Base-by-base conservation (phyloP, 92 coral and sea anemone species). In the Actinostola sp. region DNA sequence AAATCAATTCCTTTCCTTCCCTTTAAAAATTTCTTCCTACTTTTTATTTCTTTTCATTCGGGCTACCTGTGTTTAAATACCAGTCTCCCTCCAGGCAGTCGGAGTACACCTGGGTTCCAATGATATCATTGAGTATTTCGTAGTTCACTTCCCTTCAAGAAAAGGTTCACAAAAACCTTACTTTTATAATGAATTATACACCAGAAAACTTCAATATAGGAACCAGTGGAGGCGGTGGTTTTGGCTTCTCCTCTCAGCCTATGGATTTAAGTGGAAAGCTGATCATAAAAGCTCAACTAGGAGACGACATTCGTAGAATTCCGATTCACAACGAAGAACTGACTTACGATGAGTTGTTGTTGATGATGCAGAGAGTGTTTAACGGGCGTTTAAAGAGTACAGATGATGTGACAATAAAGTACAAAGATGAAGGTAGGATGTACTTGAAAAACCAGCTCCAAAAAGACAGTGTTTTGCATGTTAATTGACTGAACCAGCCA, bases 251-350 rank as follows among this genome's bases (percentile, higher is more conserved):
- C n/a, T 68, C 89, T 49, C 79, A 86, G 14, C 76, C 84, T 17
- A 81, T 88, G 73, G 99, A 95, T 83, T 84, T 95, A 57, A 82
- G 92, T 19, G 99, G 97, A 1, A 86, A 89, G 55, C 77, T 95
- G 19, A 87, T 95, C 3, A 92, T 95, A 41, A 95, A 95, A 77
- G 99, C 99, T n/a, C 99, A 92, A 50, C 63, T 95, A 19, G 99
- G 99, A 21, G 92, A 95, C 55, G 99, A 95, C 67, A 91, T 95
- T 38, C 79, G 99, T 41, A 76, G 95, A 74, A 95, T 95, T 73
- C 99, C 99, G 11, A 95, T 95, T 41, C 99, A 89, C 92, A 95
- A 95, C 70, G 99, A 95, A 86, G 99, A 95, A 50, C 59, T 95
- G 33, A 95, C 99, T 27, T 95, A 95, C 55, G 99, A 95, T 63